Conservation (phyloP, 2,797 vertebrate genomes). For the Thunnus albacares region DNA sequence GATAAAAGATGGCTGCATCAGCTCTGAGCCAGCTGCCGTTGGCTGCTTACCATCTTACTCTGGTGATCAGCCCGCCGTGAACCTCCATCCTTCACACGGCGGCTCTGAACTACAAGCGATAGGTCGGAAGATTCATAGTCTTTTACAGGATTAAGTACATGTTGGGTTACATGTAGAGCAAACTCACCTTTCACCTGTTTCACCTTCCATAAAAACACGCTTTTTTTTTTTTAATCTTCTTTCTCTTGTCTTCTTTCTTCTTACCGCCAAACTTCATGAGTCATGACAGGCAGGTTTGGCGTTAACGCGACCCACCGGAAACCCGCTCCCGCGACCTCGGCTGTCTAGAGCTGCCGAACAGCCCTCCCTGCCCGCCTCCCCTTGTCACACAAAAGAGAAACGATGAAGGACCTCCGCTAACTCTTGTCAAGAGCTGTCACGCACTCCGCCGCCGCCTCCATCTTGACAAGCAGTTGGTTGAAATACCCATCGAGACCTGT, state of each 20-base stretch:
- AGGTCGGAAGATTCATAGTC: slow-evolving; percentile 21
- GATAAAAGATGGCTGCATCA: slow-evolving; percentile 29
- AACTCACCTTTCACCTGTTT: slow-evolving; percentile 60
- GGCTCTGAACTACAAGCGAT: slow-evolving; percentile 19
- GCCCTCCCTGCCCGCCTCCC: slow-evolving; percentile 57
- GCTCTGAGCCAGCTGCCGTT: slow-evolving; percentile 23
- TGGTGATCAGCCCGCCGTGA: background rate
- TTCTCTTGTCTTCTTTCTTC: slow-evolving; percentile 14
- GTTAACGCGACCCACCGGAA: slow-evolving; percentile 68
- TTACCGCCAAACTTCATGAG: slow-evolving; percentile 55
- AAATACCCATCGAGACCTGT: slow-evolving; percentile 68
- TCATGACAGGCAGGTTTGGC: slow-evolving; percentile 72
- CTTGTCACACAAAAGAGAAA: slow-evolving; percentile 71
- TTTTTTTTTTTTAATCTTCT: background rate
- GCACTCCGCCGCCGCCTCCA: slow-evolving; percentile 45
- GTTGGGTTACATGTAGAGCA: slow-evolving; percentile 53
- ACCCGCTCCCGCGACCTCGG: slow-evolving; percentile 53
- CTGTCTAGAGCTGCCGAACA: slow-evolving; percentile 50
- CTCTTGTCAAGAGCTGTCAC: slow-evolving; percentile 82
- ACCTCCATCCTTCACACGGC: slow-evolving; percentile 3
- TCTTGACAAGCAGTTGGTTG: slow-evolving; percentile 71
- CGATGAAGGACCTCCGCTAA: slow-evolving; percentile 70
- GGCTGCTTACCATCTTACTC: slow-evolving; percentile 12
- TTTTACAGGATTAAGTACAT: slow-evolving; percentile 34
- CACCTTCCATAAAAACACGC: slow-evolving; percentile 21